Evolutionary conservation across 2,888 invertebrate species (phyloP).

Genomic region (Neoascia interrupta): DNA sequence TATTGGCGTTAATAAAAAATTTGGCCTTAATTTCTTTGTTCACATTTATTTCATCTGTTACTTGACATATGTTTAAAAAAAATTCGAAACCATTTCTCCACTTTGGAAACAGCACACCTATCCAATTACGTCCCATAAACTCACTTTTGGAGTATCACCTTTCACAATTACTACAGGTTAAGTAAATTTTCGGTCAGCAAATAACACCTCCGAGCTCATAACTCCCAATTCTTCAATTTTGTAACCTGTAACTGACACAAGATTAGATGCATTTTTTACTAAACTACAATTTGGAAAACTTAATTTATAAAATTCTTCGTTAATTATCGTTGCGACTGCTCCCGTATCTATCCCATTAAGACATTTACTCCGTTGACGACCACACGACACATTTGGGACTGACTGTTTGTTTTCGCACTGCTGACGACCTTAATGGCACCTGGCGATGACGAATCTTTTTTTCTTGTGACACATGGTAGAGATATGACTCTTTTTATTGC

Average conservation of each 20-base stretch:
- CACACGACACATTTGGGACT: no score
- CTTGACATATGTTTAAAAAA: no score
- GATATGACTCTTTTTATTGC: conserved; percentile 17
- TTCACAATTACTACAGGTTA: conserved; percentile 9
- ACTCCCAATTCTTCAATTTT: conserved; percentile 10
- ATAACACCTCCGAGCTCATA: conserved; percentile 1
- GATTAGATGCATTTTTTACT: background rate
- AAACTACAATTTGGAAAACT: background rate
- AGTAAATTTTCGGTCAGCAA: background rate
- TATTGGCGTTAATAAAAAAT: conserved; percentile 33
- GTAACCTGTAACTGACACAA: conserved; percentile 8
- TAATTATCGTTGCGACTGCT: background rate
- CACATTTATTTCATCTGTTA: conserved; percentile 3
- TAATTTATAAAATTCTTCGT: conserved; percentile 11
- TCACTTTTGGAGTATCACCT: background rate
- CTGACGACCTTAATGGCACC: conserved; percentile 5
- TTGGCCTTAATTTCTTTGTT: background rate
- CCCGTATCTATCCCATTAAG: background rate
- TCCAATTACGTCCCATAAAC: conserved; percentile 7
- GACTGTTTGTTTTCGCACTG: background rate
- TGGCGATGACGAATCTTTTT: no score
- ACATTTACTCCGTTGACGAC: background rate
- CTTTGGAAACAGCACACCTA: background rate
- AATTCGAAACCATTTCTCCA: background rate
- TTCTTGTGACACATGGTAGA: conserved; percentile 5